Base-by-base conservation (phyloP, 2,797 vertebrate species). In the Xenentodon cancila region DNA sequence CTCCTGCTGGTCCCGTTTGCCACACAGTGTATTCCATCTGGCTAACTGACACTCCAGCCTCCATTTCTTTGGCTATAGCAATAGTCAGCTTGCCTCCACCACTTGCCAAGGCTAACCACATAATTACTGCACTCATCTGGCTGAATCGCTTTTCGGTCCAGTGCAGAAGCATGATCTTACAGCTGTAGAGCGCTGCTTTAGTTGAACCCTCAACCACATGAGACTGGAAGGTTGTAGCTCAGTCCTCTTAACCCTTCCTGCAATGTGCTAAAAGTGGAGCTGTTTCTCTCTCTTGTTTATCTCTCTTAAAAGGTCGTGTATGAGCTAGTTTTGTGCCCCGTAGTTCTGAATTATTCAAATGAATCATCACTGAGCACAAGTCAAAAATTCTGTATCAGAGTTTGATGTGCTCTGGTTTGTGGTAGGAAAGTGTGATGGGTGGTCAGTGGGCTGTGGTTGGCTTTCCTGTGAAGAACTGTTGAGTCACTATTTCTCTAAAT, bases 21-120 rank as follows among this genome's bases (percentile, higher is more conserved):
- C 85, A 84, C 73, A 88, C 75, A 81, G 53, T 78, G 67, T 73
- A 60, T 61, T 69, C 63, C 83, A 68, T 74, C 77, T 30, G 13
- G 54, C 61, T 65, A 45, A 63, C 34, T 7, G 7, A 58, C 61
- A 52, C 71, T 70, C 55, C 19, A 59, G 15, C 64, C 73, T 81
- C 62, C 54, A 19, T 50, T 18, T 51, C 47, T 72, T 77, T 73
- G 65, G 75, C 75, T 73, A 59, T 54, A 84, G 70, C 81, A 82
- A 69, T 77, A 84, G 84, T 86, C 75, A 85, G 61, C 57, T 58
- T 48, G 70, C 75, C 57, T 58, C 68, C 52, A 40, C 55, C 56
- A 77, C 78, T 86, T 77, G 82, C 87, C 87, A 85, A 85, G 80
- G 75, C 78, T 78, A 84, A 87, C 87, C 82, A 84, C 80, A 88